Percentiles rank a stretch among this genome's conserved stretches.
Evolutionary conservation across 2,113 vertebrate species (phyloP).

Genomic region (Podarcis muralis): DNA sequence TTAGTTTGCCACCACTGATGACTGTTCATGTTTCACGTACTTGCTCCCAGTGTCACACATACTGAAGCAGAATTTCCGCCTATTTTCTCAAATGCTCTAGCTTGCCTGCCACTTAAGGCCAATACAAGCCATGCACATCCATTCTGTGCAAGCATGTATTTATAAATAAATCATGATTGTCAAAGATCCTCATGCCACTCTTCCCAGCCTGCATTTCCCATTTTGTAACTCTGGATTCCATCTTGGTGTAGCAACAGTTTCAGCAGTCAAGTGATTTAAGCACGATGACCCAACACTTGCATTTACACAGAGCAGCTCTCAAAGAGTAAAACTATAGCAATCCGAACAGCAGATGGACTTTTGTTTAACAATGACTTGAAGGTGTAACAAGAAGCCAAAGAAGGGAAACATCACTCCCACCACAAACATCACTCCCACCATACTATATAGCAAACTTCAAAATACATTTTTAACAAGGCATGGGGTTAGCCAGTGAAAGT

Average conservation of each 20-base stretch:
- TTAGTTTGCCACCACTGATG: slow-evolving; percentile 8
- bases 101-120: background rate
- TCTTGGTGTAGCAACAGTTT: background rate
- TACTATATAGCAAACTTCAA: background rate
- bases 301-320: background rate
- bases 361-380: background rate
- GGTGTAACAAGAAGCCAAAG: background rate
- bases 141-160: background rate
- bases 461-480: background rate
- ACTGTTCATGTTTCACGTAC: background rate
- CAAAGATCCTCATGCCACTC: background rate
- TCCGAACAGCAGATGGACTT: background rate
- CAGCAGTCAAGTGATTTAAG: background rate
- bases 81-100: fast-evolving
- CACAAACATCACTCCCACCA: background rate
- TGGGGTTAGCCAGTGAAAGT: background rate
- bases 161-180: background rate
- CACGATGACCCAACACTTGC: background rate
- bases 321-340: background rate
- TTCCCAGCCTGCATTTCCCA: background rate
- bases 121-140: background rate
- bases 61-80: fast-evolving
- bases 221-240: background rate
- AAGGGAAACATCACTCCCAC: background rate
- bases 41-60: background rate